These are phyloP conservation scores for Anaspis maculata DNA, from an alignment of 2,888 invertebrate genomes.

Conservation along the genomic window DNA sequence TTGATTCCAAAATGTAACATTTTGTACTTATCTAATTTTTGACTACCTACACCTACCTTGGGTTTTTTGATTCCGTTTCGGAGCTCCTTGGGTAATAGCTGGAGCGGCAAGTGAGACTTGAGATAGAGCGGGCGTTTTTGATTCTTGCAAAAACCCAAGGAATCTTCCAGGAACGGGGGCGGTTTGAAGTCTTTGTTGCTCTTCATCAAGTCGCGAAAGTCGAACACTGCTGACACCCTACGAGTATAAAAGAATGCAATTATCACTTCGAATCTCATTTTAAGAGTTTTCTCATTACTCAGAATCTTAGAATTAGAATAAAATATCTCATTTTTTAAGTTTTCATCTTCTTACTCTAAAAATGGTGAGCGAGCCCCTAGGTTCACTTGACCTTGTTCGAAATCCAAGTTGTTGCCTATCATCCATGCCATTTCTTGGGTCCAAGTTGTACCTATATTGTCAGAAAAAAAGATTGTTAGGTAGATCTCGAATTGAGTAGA, in stretches of 20 bases:
- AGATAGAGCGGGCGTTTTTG: constrained; percentile 43
- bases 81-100: constrained; percentile 48
- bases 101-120: constrained; percentile 56
- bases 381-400: constrained; percentile 45
- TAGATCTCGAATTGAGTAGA: background rate
- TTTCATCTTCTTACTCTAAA: constrained; percentile 48
- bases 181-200: background rate
- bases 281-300: too few relatives aligned
- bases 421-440: constrained; percentile 69
- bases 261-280: too few relatives aligned
- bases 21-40: constrained; percentile 2
- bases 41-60: constrained; percentile 23
- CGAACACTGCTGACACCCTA: constrained; percentile 18
- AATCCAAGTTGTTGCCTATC: constrained; percentile 55
- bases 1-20: too few relatives aligned
- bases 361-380: constrained; percentile 60
- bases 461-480: constrained; percentile 1
- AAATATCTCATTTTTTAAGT: too few relatives aligned
- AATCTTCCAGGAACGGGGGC: constrained; percentile 16
- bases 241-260: constrained; percentile 13
- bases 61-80: constrained; percentile 36
- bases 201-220: background rate
- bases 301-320: too few relatives aligned
- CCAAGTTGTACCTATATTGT: constrained; percentile 59
- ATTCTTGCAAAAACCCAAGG: constrained; percentile 21